phyloP scores from a whole-genome alignment of 2,797 vertebrate genomes.

The Pseudopleuronectes americanus region DNA sequence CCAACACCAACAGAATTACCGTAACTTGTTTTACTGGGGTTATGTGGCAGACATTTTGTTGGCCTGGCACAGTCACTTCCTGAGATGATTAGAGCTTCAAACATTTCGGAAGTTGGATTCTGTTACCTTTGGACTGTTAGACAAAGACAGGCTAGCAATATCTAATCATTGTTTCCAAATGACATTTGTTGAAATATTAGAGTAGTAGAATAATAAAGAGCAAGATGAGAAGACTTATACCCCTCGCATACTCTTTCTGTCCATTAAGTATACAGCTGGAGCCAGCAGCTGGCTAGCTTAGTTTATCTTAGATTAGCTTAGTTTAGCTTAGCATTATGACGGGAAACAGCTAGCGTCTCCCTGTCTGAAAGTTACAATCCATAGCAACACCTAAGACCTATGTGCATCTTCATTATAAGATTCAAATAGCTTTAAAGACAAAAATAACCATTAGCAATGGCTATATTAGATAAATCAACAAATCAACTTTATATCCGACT shows the following conservation, averaged over 20 bases:
- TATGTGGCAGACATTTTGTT: neutral
- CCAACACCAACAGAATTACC: too few species aligned
- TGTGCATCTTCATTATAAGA: too few species aligned
- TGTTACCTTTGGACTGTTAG: too few species aligned
- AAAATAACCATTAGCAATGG: too few species aligned
- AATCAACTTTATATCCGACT: too few species aligned
- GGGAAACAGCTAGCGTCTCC: neutral
- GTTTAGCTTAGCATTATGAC: neutral
- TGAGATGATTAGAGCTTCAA: neutral
- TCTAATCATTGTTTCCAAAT: neutral
- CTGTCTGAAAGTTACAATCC: neutral
- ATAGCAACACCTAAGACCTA: too few species aligned
- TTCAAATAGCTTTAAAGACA: too few species aligned
- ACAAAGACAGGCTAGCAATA: neutral
- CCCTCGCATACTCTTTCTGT: too few species aligned
- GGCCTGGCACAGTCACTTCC: slow-evolving; percentile 2
- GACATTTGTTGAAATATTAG: neutral
- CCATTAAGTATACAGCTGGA: neutral
- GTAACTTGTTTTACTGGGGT: neutral
- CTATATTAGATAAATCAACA: too few species aligned
- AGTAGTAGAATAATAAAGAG: too few species aligned
- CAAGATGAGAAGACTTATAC: too few species aligned
- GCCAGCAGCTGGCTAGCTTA: neutral
- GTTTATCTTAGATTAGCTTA: neutral
- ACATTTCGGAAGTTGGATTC: too few species aligned